phyloP scores from a whole-genome alignment of 2,888 invertebrate genomes.

The Bruchidius siliquastri region DNA sequence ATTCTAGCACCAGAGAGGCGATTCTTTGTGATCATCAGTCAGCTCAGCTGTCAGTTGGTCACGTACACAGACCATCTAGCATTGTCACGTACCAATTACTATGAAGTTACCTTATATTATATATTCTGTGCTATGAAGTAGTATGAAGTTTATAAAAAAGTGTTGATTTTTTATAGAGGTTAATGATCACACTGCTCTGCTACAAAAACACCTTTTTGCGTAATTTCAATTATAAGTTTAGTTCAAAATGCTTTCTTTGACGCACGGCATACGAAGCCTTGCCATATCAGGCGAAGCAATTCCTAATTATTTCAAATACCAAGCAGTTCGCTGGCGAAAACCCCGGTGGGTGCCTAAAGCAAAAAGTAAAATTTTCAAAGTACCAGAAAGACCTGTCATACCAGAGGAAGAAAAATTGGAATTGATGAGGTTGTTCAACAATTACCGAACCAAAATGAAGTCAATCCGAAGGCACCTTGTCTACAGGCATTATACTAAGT shows the following conservation, averaged over 20 bases:
- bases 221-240: too few relatives aligned
- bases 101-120: too few relatives aligned
- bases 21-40: too few relatives aligned
- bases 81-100: too few relatives aligned
- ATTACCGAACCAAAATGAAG: conserved; percentile 58
- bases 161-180: too few relatives aligned
- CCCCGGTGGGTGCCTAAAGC: conserved; percentile 78
- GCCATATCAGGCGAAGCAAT: neutral
- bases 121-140: too few relatives aligned
- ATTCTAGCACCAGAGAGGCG: too few relatives aligned
- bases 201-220: too few relatives aligned
- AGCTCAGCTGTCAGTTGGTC: too few relatives aligned
- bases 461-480: conserved; percentile 40
- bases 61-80: too few relatives aligned
- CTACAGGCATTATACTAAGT: conserved; percentile 28
- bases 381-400: conserved; percentile 58
- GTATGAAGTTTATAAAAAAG: too few relatives aligned
- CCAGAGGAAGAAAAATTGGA: conserved; percentile 63
- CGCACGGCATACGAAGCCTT: neutral
- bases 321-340: conserved; percentile 60
- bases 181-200: too few relatives aligned
- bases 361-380: conserved; percentile 70
- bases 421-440: conserved; percentile 61
- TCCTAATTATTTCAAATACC: conserved; percentile 12
- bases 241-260: neutral